phyloP scores from a whole-genome alignment of 1,140 invertebrate genomes.

The Drosophila cardini region DNA sequence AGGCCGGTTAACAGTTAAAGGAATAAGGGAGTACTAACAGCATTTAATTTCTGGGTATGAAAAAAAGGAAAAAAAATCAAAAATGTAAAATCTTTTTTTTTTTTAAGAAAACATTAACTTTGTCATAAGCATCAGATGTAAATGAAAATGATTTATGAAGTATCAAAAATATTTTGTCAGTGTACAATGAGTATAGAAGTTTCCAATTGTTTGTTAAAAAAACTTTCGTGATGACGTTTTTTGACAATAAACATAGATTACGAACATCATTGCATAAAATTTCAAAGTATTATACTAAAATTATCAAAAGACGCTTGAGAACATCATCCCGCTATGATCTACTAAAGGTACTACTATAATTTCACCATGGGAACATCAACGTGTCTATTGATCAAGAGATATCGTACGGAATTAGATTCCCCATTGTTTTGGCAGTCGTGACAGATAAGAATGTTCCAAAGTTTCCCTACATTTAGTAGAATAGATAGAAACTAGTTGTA shows the following conservation, averaged over 20 bases:
- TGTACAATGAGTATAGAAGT: constrained; percentile 2
- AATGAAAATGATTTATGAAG: neutral
- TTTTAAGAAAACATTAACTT: neutral
- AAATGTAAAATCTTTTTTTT: neutral
- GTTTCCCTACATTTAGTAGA: neutral
- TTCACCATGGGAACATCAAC: constrained; percentile 1
- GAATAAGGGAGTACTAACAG: neutral
- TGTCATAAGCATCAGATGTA: neutral
- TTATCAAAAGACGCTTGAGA: constrained; percentile 4
- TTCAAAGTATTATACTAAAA: constrained; percentile 8
- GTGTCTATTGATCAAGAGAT: neutral
- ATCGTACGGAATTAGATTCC: neutral
- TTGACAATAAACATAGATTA: neutral
- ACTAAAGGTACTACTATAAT: constrained; percentile 1
- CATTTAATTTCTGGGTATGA: no score
- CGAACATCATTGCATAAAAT: constrained; percentile 7
- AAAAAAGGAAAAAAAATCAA: neutral
- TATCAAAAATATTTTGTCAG: neutral
- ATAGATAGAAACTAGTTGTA: neutral
- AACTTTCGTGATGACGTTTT: neutral
- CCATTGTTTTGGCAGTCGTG: neutral
- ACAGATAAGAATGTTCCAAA: neutral
- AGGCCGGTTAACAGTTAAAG: constrained; percentile 3
- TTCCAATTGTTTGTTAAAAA: neutral
- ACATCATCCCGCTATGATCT: neutral